phyloP scores from a whole-genome alignment of 2,888 invertebrate species.

The Stenodera caucasica region DNA sequence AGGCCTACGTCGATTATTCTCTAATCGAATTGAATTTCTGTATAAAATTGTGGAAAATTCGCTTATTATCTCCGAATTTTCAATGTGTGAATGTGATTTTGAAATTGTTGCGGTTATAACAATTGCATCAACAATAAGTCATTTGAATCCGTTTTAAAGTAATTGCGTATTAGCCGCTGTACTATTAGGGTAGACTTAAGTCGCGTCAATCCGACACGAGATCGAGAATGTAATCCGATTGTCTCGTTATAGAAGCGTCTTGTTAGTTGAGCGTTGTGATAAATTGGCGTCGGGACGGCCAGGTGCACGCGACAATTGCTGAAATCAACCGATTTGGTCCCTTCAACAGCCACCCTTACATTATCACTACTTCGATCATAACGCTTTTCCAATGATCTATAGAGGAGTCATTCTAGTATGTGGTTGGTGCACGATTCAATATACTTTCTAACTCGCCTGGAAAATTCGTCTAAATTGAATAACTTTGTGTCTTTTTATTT shows the following conservation, averaged over 20 bases:
- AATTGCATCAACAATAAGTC: background rate
- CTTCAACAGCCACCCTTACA: background rate
- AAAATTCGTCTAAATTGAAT: slow-evolving; percentile 55
- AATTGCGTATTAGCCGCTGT: slow-evolving; percentile 46
- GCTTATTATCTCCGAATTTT: too few relatives aligned
- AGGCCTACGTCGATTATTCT: too few relatives aligned
- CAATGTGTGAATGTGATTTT: background rate
- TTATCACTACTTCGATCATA: background rate
- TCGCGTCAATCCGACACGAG: slow-evolving; percentile 52
- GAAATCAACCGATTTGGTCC: slow-evolving; percentile 36
- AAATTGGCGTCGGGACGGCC: slow-evolving; percentile 47
- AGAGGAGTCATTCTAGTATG: slow-evolving; percentile 24
- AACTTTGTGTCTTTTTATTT: slow-evolving; percentile 54
- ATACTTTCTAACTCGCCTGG: slow-evolving; percentile 49
- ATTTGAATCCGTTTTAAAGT: slow-evolving; percentile 26
- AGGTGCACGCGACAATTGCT: slow-evolving; percentile 45
- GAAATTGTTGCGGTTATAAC: background rate
- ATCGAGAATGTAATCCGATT: slow-evolving; percentile 55
- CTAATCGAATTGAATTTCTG: too few relatives aligned
- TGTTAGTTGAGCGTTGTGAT: slow-evolving; percentile 50
- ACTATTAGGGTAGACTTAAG: slow-evolving; percentile 32
- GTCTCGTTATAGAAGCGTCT: slow-evolving; percentile 54
- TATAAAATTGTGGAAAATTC: too few relatives aligned
- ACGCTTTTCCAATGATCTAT: too few relatives aligned
- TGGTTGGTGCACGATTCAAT: slow-evolving; percentile 41